A percentile compares a stretch with the other conserved stretches of the same genome.
Conservation (phyloP, 2,888 invertebrate genomes). For the Drosophila flavopinicola region DNA sequence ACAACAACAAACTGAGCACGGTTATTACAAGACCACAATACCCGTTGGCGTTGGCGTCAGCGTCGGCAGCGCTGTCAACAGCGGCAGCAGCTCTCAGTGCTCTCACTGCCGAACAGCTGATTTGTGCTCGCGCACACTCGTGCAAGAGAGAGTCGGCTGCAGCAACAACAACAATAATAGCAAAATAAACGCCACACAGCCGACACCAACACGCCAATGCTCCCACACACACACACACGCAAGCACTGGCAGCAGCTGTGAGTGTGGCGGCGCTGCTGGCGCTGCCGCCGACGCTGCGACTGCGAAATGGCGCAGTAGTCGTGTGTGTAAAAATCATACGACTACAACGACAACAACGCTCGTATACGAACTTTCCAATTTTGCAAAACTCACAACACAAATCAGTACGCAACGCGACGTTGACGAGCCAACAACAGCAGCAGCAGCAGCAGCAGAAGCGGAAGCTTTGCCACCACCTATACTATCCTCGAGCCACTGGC, state of each 20-base stretch:
- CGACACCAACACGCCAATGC: slow-evolving; percentile 24
- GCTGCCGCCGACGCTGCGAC: slow-evolving; percentile 27
- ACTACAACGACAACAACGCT: slow-evolving; percentile 82
- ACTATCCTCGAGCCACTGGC: slow-evolving; percentile 60
- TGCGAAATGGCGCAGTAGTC: slow-evolving; percentile 71
- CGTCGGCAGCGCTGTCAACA: slow-evolving; percentile 46
- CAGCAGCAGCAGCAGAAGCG: slow-evolving; percentile 11
- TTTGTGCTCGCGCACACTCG: slow-evolving; percentile 50
- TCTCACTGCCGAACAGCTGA: slow-evolving; percentile 74
- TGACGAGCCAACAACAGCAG: slow-evolving; percentile 62
- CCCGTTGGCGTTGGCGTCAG: slow-evolving; percentile 72
- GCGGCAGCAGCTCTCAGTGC: slow-evolving; percentile 40
- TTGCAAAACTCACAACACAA: slow-evolving; percentile 80
- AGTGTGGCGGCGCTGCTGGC: slow-evolving; percentile 21
- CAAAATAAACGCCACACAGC: slow-evolving; percentile 44
- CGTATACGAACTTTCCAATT: slow-evolving; percentile 83
- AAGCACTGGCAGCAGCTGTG: slow-evolving; percentile 40
- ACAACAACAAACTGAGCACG: slow-evolving; percentile 53
- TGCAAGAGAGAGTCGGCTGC: slow-evolving; percentile 24
- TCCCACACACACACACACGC: slow-evolving; percentile 52
- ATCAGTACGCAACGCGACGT: slow-evolving; percentile 82
- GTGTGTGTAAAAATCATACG: slow-evolving; percentile 82
- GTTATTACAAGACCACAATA: slow-evolving; percentile 82
- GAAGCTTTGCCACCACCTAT: slow-evolving; percentile 51
- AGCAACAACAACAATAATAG: slow-evolving; percentile 49